A percentile compares a stretch with the other conserved stretches of the same genome.
These are phyloP conservation scores for Chrysotoxum bicinctum DNA, from an alignment of 2,888 invertebrate genomes.

Conservation along the genomic window DNA sequence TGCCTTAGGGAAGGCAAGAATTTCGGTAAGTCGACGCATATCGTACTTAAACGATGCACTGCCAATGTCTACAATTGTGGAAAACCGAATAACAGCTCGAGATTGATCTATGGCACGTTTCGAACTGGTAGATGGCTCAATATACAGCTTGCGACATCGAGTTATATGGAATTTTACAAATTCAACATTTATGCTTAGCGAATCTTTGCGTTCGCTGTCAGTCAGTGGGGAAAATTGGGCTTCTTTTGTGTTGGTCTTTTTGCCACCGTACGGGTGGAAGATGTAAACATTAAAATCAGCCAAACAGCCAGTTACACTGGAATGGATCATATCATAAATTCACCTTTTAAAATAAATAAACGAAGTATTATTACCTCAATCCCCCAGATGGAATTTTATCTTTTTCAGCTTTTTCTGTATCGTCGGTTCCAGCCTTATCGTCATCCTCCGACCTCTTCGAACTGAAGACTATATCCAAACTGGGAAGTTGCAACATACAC, in stretches of 20 bases:
- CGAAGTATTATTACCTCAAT: slow-evolving; percentile 74
- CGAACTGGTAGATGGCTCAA: slow-evolving; percentile 82
- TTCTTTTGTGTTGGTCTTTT: slow-evolving; percentile 90
- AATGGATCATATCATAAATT: neutral
- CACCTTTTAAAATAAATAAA: neutral
- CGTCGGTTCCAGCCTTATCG: slow-evolving; percentile 67
- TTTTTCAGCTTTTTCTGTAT: slow-evolving; percentile 74
- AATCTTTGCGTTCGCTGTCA: slow-evolving; percentile 96
- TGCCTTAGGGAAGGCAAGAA: slow-evolving; percentile 98
- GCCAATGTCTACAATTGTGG: slow-evolving; percentile 97
- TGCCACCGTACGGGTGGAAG: slow-evolving; percentile 98
- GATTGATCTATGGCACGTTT: slow-evolving; percentile 85
- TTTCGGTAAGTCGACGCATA: slow-evolving; percentile 97
- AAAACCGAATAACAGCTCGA: slow-evolving; percentile 94
- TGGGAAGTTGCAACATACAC: slow-evolving; percentile 96
- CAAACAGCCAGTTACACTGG: slow-evolving; percentile 96
- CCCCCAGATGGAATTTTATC: slow-evolving; percentile 80
- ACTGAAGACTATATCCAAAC: slow-evolving; percentile 98
- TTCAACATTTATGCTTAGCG: slow-evolving; percentile 97
- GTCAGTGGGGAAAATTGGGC: slow-evolving; percentile 93
- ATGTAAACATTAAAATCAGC: slow-evolving; percentile 99
- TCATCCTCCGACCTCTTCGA: slow-evolving; percentile 91
- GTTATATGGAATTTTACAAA: slow-evolving; percentile 98
- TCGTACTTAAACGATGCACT: slow-evolving; percentile 99
- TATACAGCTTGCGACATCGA: slow-evolving; percentile 93